Base-by-base conservation (phyloP, 2,797 vertebrate species). In the Brotogeris chrysoptera region DNA sequence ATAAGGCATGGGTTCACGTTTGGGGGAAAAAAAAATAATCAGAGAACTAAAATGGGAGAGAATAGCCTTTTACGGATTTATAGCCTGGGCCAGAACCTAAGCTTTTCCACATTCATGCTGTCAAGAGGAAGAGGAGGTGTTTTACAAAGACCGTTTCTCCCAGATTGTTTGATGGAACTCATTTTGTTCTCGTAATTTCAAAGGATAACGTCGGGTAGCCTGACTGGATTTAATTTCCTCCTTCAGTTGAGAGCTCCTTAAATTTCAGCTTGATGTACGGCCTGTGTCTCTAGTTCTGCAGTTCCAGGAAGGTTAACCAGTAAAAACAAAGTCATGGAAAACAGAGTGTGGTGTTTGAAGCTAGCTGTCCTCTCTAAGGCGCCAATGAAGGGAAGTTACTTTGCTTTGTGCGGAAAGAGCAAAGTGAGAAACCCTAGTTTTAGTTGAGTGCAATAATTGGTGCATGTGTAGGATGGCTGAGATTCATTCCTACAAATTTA, bases 391-490 rank as follows among this genome's bases (percentile, higher is more conserved):
- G 88, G 38, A 50, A 76, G 24, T 73, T 32, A 34, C 44, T 84
- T 78, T 46, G 50, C 32, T 88, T 87, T 90, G n/a, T 6, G 2
- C 34, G 28, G 44, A 36, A 61, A 20, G n/a, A 74, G 6, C 6
- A 16, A 63, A 70, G 50, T 38, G 23, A 80, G 68, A 73, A 91
- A 53, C 34, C 43, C 16, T 52, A 6, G 50, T 50, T 93, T 49
- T 66, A 49, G 41, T 77, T 27, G 27, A 52, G 25, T 13, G 34
- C 0, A 0, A 1, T 84, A 72, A 53, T 19, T 64, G 44, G 32
- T 0, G 0, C 0, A 0, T 36, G 4, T 16, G 25, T 38, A 74
- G 50, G 59, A 32, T 79, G 90, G 60, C 59, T 60, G 79, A 73
- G 32, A 68, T 36, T 44, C 5, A 23, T 61, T 90, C 80, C 52